A percentile compares a stretch with the other conserved stretches of the same genome.
Evolutionary conservation across 2,113 vertebrate genomes (phyloP).

Genomic region (Eulacestoma nigropectus): DNA sequence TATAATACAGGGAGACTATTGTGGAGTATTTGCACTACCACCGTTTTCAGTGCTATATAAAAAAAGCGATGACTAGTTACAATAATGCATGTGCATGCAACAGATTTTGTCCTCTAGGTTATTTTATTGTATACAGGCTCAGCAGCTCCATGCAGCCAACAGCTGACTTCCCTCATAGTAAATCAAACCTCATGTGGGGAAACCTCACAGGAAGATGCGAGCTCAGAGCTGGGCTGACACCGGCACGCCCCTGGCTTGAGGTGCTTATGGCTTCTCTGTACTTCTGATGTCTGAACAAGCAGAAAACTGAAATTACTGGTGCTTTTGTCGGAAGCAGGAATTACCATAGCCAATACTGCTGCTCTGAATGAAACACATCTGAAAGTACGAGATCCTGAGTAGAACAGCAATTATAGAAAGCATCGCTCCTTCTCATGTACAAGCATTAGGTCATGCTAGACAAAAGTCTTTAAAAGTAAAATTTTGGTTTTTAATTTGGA

Average conservation of each 20-base stretch:
- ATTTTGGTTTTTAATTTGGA: neutral
- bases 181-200: neutral
- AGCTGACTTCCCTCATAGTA: neutral
- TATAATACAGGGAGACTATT: neutral
- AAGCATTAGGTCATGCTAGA: neutral
- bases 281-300: neutral
- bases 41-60: neutral
- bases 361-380: neutral
- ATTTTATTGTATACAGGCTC: neutral
- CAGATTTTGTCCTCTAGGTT: neutral
- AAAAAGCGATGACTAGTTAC: neutral
- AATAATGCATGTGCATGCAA: neutral
- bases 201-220: neutral
- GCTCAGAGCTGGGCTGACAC: neutral
- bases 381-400: neutral
- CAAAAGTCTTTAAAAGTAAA: neutral
- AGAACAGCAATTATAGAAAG: neutral
- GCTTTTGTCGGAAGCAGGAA: neutral
- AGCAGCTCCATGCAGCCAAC: neutral
- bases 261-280: neutral
- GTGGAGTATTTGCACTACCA: neutral
- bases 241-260: neutral
- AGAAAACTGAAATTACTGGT: neutral
- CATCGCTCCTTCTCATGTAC: neutral
- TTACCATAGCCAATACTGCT: neutral